Evolutionary conservation across 2,113 vertebrate species (phyloP), one percentile per base, ranked within the genome.

Genomic region (Microcebus ravelobensis): DNA sequence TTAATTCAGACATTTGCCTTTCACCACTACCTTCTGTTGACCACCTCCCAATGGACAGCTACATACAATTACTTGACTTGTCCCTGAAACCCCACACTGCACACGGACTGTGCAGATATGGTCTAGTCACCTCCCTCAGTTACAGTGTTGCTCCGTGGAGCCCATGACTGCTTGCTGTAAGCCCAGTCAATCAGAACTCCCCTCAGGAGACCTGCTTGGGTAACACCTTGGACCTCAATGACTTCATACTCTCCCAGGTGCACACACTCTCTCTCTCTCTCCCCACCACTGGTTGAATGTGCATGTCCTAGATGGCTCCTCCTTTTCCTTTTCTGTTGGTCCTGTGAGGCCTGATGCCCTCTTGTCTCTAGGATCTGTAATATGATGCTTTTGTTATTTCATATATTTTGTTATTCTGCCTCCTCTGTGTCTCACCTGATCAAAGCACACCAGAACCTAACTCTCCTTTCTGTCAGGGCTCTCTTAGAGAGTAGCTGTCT

Each of bases 221-320:
- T 61, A 25, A 45, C 42, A 3, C 36, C 27, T 57, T 9, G 15
- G 11, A 59, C 4, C 25, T 25, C 4, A 59, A 15, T 45, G 42
- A 87, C 36, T 27, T 6, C 15, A 21, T 42, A 39, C 15, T 42
- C 27, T 27, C 31, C 14, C 18, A 45, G 21, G 5, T 15, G 12
- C 29, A 17, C 11, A 34, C 0, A 34, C 12, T 13, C 6, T 67
- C 4, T 45, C 8, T 14, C 55, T 8, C 50, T 52, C 50, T 52
- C 50, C 3, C 50, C 1, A 0, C 29, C 12, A 11, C 27, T 29
- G 12, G 4, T 57, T 57, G 50, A 34, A 11, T 31, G 6, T 34
- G 18, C 0, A 2, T 34, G 15, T 42, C 18, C 36, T 9, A 4
- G 17, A 12, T 7, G 17, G 63, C 18, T 12, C 5, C 23, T 25